A percentile compares a stretch with the other conserved stretches of the same genome.
Evolutionary conservation across 2,113 vertebrate species (phyloP).

Genomic region (Ceyx margarethae): DNA sequence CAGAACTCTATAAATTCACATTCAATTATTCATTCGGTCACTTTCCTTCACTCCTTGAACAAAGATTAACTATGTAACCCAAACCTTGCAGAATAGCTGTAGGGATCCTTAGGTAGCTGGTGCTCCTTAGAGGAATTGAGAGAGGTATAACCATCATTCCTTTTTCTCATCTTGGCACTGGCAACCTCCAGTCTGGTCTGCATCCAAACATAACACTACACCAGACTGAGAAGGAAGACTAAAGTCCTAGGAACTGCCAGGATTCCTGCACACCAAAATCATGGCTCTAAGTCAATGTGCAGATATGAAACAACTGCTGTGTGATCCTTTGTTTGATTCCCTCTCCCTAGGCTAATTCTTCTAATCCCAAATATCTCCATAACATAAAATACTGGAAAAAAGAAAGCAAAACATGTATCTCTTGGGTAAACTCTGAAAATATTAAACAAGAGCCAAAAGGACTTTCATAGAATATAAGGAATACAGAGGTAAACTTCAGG

Average conservation of each 20-base stretch:
- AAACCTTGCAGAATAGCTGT: neutral
- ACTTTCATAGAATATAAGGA: neutral
- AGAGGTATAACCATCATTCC: neutral
- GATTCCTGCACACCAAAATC: neutral
- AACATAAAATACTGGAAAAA: neutral
- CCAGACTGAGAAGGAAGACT: neutral
- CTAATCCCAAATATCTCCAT: neutral
- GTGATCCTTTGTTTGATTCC: neutral
- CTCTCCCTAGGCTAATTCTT: neutral
- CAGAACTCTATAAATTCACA: neutral
- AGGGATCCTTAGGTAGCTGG: neutral
- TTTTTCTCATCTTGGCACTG: neutral
- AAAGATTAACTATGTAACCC: neutral
- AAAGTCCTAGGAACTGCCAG: neutral
- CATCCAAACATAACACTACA: slow-evolving; percentile 13
- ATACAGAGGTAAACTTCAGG: neutral
- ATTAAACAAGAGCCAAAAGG: neutral
- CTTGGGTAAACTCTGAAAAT: neutral
- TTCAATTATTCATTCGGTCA: neutral
- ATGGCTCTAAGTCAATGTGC: neutral
- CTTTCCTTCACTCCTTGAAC: neutral
- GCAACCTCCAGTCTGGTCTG: neutral
- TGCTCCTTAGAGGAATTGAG: neutral
- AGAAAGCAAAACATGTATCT: neutral
- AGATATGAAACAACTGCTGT: neutral